These are phyloP conservation scores for Anas acuta DNA, from an alignment of 2,797 vertebrate genomes.

Conservation along the genomic window DNA sequence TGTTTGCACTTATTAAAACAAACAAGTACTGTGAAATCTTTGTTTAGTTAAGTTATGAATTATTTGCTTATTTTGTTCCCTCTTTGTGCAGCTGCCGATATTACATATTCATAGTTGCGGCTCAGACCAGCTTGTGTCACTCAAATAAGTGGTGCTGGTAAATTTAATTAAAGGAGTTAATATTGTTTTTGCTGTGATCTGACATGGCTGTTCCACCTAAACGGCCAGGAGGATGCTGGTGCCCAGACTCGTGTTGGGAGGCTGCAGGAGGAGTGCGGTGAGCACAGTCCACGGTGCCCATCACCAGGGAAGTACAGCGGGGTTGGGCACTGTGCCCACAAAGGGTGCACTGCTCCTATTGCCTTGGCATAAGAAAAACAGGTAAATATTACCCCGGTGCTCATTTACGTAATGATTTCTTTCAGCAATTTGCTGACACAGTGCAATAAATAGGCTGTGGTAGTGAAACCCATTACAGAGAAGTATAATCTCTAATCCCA, in stretches of 20 bases:
- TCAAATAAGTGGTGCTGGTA: not conserved
- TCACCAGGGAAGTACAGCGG: fast-evolving
- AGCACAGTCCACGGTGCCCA: fast-evolving
- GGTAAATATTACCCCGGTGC: not conserved
- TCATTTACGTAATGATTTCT: not conserved
- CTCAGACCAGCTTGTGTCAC: not conserved
- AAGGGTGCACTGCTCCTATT: not conserved
- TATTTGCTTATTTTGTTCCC: not conserved
- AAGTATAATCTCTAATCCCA: not conserved
- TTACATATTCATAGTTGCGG: fast-evolving
- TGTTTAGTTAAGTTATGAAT: not conserved
- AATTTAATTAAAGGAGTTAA: not conserved
- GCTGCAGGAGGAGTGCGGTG: not conserved
- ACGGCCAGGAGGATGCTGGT: not conserved
- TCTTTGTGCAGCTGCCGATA: not conserved
- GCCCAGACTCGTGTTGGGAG: not conserved
- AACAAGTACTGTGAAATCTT: not conserved
- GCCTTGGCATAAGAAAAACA: not conserved
- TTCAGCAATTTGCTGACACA: not conserved
- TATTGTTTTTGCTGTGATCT: not conserved
- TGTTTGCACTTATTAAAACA: not conserved
- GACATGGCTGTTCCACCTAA: not conserved
- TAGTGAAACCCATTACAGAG: not conserved
- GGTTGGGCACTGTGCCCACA: not conserved
- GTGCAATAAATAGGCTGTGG: not conserved